Evolutionary conservation across 2,113 vertebrate species (phyloP), one percentile per base, ranked within the genome.

Genomic region (Tinamus guttatus): DNA sequence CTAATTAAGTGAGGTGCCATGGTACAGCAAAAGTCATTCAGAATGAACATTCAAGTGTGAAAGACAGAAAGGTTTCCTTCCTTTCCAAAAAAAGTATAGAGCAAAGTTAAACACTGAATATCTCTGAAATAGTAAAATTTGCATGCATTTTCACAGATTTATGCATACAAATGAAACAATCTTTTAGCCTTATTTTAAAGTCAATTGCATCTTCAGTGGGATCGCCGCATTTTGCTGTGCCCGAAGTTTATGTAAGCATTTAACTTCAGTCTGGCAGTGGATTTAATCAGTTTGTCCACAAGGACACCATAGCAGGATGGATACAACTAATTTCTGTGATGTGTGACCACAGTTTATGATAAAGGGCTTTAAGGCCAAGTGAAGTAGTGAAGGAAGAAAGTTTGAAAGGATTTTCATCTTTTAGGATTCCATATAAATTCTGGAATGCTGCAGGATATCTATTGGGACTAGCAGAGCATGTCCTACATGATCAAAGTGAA

Each of bases 1-100:
- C 89, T 87, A 96, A 97, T 95, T 95, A 94, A 84, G 45, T 27
- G 51, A 85, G 65, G 65, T 93, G 94, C 70, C 89, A 76, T 4
- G 71, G 81, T 76, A 49, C 36, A 74, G 86, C 75, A 79, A 71
- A 81, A 0, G 0, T 49, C 87, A 91, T 94, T 95, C 89, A 95
- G 89, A 85, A 80, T 38, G 81, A 89, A 94, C 30, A 7, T 0
- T 73, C 70, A 59, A 89, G 95, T 69, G 71, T 94, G 81, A 96
- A 92, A 87, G 71, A 89, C 5, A 6, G 78, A 94, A 95, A 91
- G 63, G 28, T 77, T 89, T n/a, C 54, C 85, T 91, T 85, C 89
- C 81, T 62, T 70, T 69, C 79, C 77, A 92, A 79, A 84, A 86
- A 91, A 88, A 49, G 54, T 30, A 6, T 0, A 64, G 52, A 25